A percentile compares a stretch with the other conserved stretches of the same genome.
Conservation (phyloP, 1,140 invertebrate genomes). For the Dryas iulia region DNA sequence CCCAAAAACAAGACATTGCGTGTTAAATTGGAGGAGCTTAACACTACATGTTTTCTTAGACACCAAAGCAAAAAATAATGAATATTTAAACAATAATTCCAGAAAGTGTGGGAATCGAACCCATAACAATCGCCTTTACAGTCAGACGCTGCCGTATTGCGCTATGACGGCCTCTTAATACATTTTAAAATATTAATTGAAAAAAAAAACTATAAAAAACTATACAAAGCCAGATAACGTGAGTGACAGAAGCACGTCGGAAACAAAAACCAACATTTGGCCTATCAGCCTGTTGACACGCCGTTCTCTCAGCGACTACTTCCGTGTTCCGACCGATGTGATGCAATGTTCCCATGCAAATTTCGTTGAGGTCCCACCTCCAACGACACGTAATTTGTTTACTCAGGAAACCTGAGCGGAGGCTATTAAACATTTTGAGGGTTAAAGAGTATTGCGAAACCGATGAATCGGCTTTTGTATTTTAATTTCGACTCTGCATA, state of each 20-base stretch:
- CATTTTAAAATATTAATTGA: too few relatives aligned
- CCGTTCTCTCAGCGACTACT: background rate
- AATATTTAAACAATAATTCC: too few relatives aligned
- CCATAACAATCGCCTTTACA: too few relatives aligned
- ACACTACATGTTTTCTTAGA: too few relatives aligned
- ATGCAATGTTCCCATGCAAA: background rate
- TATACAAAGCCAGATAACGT: background rate
- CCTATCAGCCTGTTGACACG: conserved; percentile 1
- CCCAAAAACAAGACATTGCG: too few relatives aligned
- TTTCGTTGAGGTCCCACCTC: background rate
- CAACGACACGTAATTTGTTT: background rate
- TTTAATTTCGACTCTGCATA: background rate
- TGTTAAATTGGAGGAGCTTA: too few relatives aligned
- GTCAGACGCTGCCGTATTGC: too few relatives aligned
- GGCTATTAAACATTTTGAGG: conserved; percentile 3
- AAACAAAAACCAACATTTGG: conserved; percentile 1
- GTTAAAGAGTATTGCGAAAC: conserved; percentile 2
- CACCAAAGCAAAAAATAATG: too few relatives aligned
- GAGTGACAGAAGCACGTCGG: background rate
- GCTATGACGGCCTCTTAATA: too few relatives aligned
- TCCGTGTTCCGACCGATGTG: background rate
- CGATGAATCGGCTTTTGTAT: background rate
- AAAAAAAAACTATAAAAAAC: background rate
- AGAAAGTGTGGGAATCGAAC: too few relatives aligned
- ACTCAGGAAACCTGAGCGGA: background rate